Evolutionary conservation across 2,113 vertebrate genomes (phyloP).

Genomic region (Oncorhynchus clarkii): DNA sequence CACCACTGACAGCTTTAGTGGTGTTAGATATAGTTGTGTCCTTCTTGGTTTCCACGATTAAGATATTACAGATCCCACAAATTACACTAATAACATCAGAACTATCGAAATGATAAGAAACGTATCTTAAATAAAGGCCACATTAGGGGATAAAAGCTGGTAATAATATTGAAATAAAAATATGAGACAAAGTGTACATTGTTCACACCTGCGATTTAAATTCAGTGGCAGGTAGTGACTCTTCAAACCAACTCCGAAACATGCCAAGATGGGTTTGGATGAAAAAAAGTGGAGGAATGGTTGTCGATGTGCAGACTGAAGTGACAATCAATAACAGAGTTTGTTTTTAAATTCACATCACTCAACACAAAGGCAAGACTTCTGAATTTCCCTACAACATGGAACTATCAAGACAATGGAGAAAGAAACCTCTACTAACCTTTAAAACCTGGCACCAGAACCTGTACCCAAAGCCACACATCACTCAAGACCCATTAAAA

Average conservation of each 20-base stretch:
- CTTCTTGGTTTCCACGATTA: background rate
- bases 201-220: too few species aligned
- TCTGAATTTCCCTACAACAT: background rate
- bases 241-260: too few species aligned
- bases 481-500: constrained; percentile 31
- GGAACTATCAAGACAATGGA: background rate
- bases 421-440: background rate
- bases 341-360: too few species aligned
- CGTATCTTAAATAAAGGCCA: too few species aligned
- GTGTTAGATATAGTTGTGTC: background rate
- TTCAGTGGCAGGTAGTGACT: too few species aligned
- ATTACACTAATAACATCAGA: background rate
- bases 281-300: too few species aligned
- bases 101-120: background rate
- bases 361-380: background rate
- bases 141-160: too few species aligned
- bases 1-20: constrained; percentile 44
- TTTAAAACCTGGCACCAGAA: constrained; percentile 13
- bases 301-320: too few species aligned
- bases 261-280: too few species aligned
- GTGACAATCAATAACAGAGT: too few species aligned
- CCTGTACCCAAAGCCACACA: constrained; percentile 27
- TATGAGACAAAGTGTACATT: too few species aligned
- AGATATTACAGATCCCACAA: background rate
- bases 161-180: too few species aligned